Percentiles rank a stretch among this genome's conserved stretches.
Evolutionary conservation across 2,113 vertebrate species (phyloP).

Genomic region (Microcebus tavaratra): DNA sequence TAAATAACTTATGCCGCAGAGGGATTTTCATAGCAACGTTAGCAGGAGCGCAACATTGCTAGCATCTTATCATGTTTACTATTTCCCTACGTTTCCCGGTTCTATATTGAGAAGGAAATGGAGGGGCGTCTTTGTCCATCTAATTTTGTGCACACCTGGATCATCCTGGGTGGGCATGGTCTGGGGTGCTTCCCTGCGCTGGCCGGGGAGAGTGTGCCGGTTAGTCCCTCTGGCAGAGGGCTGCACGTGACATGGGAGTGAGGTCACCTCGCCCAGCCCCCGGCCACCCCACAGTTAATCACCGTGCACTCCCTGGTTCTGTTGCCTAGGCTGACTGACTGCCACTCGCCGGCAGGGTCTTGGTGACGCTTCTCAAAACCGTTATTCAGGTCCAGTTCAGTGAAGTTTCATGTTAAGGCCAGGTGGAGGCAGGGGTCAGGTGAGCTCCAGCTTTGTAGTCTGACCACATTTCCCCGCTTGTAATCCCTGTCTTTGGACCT

Average conservation of each 20-base stretch:
- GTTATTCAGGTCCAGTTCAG: not conserved
- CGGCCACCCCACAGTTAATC: not conserved
- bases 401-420: not conserved
- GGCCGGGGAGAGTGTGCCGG: accelerated
- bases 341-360: not conserved
- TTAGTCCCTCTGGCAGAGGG: accelerated
- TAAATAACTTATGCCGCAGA: not conserved
- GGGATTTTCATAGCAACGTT: not conserved
- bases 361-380: not conserved
- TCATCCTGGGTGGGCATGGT: accelerated
- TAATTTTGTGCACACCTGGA: accelerated
- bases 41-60: not conserved
- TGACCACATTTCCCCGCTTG: not conserved
- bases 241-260: accelerated
- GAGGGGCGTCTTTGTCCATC: accelerated
- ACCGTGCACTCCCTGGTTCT: accelerated
- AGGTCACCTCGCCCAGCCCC: accelerated
- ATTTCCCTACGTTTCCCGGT: not conserved
- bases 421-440: not conserved
- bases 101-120: not conserved
- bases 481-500: not conserved
- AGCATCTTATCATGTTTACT: accelerated
- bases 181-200: accelerated
- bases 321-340: not conserved
- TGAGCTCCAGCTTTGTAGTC: too few relatives aligned